Conservation (phyloP, 2,888 invertebrate genomes). For the Nymphalis c-album region DNA sequence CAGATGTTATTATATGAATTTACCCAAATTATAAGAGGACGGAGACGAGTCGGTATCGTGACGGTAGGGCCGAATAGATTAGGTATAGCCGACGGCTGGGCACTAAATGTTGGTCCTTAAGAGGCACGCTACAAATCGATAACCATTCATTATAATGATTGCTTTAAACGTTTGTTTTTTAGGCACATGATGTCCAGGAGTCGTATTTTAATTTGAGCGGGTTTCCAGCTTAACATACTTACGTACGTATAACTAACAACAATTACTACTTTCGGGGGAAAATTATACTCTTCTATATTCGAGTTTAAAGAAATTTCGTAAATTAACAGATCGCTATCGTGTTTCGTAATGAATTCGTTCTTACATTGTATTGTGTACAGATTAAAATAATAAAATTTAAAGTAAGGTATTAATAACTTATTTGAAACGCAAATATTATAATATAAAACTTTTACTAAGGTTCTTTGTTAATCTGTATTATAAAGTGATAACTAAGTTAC, state of each 20-base stretch:
- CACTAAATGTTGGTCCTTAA: constrained; percentile 55
- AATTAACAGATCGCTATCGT: constrained; percentile 12
- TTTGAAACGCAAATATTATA: no score
- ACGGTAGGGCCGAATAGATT: constrained; percentile 73
- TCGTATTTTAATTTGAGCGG: constrained; percentile 60
- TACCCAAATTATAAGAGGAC: constrained; percentile 77
- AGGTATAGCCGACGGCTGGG: constrained; percentile 38
- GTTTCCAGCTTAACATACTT: constrained; percentile 24
- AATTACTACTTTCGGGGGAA: constrained; percentile 30
- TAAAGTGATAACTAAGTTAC: no score
- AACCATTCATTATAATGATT: constrained; percentile 80
- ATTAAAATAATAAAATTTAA: neutral
- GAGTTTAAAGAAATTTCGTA: constrained; percentile 14
- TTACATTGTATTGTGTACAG: neutral
- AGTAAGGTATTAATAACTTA: no score
- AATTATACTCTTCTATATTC: constrained; percentile 36
- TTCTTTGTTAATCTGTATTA: no score
- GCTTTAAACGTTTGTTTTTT: constrained; percentile 70
- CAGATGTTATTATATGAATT: constrained; percentile 80
- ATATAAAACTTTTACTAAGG: no score
- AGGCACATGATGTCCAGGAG: constrained; percentile 72
- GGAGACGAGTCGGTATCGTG: constrained; percentile 77
- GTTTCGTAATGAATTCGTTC: neutral
- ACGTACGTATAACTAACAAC: constrained; percentile 31
- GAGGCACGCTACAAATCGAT: constrained; percentile 52